Evolutionary conservation across 2,888 invertebrate genomes (phyloP), one percentile per base, ranked within the genome.

Genomic region (Cataglyphis rosenhaueri): DNA sequence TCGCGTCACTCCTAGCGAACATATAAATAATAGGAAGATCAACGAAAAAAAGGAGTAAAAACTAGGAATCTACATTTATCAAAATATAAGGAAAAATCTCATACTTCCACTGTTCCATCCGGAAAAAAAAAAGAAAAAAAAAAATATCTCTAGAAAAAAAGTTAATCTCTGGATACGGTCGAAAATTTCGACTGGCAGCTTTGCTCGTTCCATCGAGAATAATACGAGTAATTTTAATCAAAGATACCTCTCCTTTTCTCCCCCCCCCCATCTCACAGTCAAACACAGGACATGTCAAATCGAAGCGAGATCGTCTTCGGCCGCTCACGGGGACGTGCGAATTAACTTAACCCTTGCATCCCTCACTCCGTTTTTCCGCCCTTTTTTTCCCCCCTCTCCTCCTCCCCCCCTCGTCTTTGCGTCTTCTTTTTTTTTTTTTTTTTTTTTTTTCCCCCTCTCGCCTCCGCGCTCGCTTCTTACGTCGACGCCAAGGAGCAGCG

Each of bases 341-440:
- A 89, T 89, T 88, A 87, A 91, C 87, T 91, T 86, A 87, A 88
- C 86, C 86, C 87, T 88, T 83, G 65, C 82, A 35, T 29, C 35
- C 61, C 25, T 32, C 73, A 48, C n/a, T 3, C 52, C 52, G n/a
- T n/a, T 52, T 62, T 82, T 73, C 55, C 81, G 66, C 76, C 57
- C 59, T 35, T 66, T 35, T 78, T 74, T 12, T 4, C 3, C 2
- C 0, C 3, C 3, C 4, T 3, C 8, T 6, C 65, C 3, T 3
- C 21, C 21, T 29, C 0, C 3, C 3, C 3, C 4, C 3, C 8
- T 6, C 65, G 29, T 29, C 29, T 29, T 62, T 48, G n/a, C 41
- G 41, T 10, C 2, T 12, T 4, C 4, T 44, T 15, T 4, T 0
- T 15, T 44, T 15, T 15, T 3, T 4, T 10, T 15, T 4, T 4